These are phyloP conservation scores for Deilephila porcellus DNA, from an alignment of 2,888 invertebrate genomes.

Conservation along the genomic window DNA sequence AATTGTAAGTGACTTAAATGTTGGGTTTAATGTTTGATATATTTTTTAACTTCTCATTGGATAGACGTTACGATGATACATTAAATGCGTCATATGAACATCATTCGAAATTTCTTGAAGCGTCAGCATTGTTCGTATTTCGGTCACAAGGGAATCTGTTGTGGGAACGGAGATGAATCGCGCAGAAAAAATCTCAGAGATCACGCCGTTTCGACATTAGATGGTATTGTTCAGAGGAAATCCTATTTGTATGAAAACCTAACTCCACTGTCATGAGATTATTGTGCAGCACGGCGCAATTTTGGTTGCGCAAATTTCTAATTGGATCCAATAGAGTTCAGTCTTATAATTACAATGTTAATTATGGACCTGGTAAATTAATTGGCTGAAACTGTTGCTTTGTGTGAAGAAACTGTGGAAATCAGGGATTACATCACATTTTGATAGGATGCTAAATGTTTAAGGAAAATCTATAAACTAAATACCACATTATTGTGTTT, in stretches of 20 bases:
- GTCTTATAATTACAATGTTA: constrained; percentile 12
- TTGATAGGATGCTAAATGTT: constrained; percentile 1
- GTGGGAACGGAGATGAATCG: constrained; percentile 67
- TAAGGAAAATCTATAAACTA: neutral
- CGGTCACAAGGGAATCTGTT: constrained; percentile 72
- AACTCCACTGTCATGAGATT: constrained; percentile 35
- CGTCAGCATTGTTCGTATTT: constrained; percentile 69
- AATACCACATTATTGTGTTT: neutral
- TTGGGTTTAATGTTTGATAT: too few relatives aligned
- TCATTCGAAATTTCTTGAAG: constrained; percentile 45
- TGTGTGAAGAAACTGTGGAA: constrained; percentile 22
- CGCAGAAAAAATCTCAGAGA: constrained; percentile 72
- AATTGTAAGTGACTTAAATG: too few relatives aligned
- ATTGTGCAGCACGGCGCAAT: constrained; percentile 28
- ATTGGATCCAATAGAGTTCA: constrained; percentile 16
- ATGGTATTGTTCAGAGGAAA: constrained; percentile 66
- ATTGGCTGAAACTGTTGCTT: constrained; percentile 19
- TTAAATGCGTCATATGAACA: constrained; percentile 34
- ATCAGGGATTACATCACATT: neutral
- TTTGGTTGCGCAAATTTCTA: constrained; percentile 13
- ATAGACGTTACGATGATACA: neutral
- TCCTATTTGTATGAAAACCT: constrained; percentile 53
- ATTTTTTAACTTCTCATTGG: too few relatives aligned
- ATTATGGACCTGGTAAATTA: constrained; percentile 11
- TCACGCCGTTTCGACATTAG: constrained; percentile 64